A percentile compares a stretch with the other conserved stretches of the same genome.
phyloP scores from a whole-genome alignment of 2,797 vertebrate species.

The Xenopus petersii region DNA sequence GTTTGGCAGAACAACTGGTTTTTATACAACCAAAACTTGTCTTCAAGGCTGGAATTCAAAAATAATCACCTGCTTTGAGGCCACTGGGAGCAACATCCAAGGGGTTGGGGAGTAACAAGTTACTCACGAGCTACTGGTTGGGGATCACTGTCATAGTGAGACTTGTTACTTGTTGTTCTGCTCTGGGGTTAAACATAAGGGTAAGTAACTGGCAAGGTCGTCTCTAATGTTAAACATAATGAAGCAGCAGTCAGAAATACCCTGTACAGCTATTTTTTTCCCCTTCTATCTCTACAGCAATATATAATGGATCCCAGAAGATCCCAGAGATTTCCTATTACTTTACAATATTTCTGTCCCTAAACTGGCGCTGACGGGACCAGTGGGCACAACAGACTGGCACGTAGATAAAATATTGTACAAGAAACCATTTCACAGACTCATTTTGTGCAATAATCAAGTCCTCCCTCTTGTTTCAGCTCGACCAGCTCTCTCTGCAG shows the following conservation, averaged over 20 bases:
- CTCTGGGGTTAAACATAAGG: neutral
- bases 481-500: slow-evolving; percentile 19
- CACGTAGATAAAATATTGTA: neutral
- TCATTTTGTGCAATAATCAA: slow-evolving; percentile 26
- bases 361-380: neutral
- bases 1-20: too few species aligned
- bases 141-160: too few species aligned
- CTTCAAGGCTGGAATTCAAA: too few species aligned
- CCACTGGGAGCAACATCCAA: too few species aligned
- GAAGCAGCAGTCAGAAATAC: slow-evolving; percentile 13
- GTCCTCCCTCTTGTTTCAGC: slow-evolving; percentile 6
- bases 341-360: neutral
- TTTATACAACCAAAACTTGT: too few species aligned
- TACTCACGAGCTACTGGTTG: too few species aligned
- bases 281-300: neutral
- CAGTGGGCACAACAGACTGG: slow-evolving; percentile 3
- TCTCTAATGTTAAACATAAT: slow-evolving; percentile 19
- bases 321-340: neutral
- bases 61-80: too few species aligned
- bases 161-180: too few species aligned
- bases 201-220: neutral
- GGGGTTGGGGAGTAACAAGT: too few species aligned
- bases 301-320: neutral
- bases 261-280: slow-evolving; percentile 16
- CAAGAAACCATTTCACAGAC: neutral